phyloP scores from a whole-genome alignment of 2,113 vertebrate species.

The Malurus alboscapulatus region DNA sequence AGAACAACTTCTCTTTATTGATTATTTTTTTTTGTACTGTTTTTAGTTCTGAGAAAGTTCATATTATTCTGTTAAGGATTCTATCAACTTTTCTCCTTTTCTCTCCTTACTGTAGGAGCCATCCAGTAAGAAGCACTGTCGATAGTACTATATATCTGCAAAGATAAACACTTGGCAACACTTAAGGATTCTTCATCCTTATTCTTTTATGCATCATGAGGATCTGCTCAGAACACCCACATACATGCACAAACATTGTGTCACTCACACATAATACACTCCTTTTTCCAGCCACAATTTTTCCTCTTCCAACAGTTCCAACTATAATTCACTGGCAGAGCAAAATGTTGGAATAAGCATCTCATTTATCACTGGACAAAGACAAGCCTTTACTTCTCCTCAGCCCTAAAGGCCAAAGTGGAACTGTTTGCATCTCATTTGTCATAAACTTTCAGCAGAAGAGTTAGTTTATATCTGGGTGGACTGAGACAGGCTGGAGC shows the following conservation, averaged over 20 bases:
- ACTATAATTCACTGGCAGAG: constrained; percentile 54
- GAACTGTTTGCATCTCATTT: constrained; percentile 43
- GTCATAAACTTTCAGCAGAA: constrained; percentile 33
- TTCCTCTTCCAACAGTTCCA: constrained; percentile 40
- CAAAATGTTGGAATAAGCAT: constrained; percentile 55
- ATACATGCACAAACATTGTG: constrained; percentile 46
- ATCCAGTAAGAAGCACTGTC: neutral
- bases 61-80: neutral
- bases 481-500: neutral
- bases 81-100: neutral
- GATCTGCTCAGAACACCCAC: constrained; percentile 54
- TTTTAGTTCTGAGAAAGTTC: neutral
- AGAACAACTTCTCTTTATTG: neutral
- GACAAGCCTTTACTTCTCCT: constrained; percentile 43
- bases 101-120: neutral
- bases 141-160: constrained; percentile 5
- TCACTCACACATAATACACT: constrained; percentile 56
- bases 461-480: constrained; percentile 24
- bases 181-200: constrained; percentile 41
- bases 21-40: neutral
- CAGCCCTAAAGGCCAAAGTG: constrained; percentile 26
- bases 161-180: constrained; percentile 59
- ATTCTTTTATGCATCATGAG: neutral
- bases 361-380: constrained; percentile 60
- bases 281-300: constrained; percentile 59